These are phyloP conservation scores for Chrysomallon squamiferum DNA, from an alignment of 1,140 invertebrate genomes.

Conservation along the genomic window DNA sequence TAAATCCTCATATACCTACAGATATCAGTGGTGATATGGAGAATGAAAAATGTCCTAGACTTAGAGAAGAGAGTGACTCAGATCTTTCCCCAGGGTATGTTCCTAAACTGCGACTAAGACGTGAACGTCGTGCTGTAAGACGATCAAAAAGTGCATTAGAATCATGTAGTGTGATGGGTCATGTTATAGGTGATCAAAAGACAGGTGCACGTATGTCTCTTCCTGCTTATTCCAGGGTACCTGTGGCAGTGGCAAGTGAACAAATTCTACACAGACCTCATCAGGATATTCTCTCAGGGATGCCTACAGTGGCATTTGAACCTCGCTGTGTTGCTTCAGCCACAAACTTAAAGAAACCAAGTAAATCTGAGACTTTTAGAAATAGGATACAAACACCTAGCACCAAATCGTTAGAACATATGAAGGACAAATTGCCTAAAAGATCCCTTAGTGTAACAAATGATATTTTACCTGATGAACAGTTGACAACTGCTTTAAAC, in stretches of 20 bases:
- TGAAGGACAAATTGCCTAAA: conserved; percentile 5
- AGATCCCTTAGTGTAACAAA: conserved; percentile 2
- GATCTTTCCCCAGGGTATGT: conserved; percentile 38
- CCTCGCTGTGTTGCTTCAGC: too few species aligned
- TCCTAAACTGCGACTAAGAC: conserved; percentile 13
- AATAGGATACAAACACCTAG: conserved; percentile 9
- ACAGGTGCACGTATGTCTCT: conserved; percentile 1
- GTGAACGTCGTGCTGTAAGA: conserved; percentile 34
- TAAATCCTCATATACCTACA: conserved; percentile 27
- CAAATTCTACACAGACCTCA: not conserved
- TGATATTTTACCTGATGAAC: not conserved
- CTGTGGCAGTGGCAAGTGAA: not conserved
- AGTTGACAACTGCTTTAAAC: not conserved
- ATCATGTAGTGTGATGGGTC: conserved; percentile 12
- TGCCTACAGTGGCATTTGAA: too few species aligned
- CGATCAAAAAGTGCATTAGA: conserved; percentile 59
- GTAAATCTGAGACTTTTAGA: conserved; percentile 1
- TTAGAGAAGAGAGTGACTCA: conserved; percentile 35
- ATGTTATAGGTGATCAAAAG: not conserved
- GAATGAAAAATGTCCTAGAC: conserved; percentile 7
- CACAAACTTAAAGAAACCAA: not conserved
- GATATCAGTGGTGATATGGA: conserved; percentile 18
- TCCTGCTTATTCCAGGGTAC: not conserved
- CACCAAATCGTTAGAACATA: conserved; percentile 9
- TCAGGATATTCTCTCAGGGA: too few species aligned